Conservation (phyloP, 2,888 invertebrate genomes). For the Caprella mutica region DNA sequence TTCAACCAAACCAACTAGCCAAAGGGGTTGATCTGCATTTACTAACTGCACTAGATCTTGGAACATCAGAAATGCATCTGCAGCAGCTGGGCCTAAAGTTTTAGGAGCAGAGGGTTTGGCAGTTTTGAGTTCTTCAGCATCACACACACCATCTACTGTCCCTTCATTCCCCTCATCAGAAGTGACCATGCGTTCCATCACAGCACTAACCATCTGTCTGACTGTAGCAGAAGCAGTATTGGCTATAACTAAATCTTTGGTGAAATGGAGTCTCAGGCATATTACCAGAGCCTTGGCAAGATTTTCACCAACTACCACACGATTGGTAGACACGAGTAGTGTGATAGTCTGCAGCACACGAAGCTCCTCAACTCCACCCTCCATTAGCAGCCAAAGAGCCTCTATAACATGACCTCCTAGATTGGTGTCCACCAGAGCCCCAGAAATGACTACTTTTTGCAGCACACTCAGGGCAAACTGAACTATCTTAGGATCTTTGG, state of each 20-base stretch:
- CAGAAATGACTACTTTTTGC: conserved; percentile 78
- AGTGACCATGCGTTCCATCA: conserved; percentile 71
- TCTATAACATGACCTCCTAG: conserved; percentile 87
- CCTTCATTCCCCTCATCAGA: conserved; percentile 44
- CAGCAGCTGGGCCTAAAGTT: conserved; percentile 73
- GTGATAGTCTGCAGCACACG: conserved; percentile 93
- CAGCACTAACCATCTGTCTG: conserved; percentile 80
- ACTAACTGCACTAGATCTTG: conserved; percentile 91
- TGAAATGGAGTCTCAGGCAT: conserved; percentile 91
- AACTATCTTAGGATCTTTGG: conserved; percentile 89
- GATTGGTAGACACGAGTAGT: conserved; percentile 84
- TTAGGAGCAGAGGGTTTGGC: conserved; percentile 65
- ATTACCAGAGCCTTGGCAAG: conserved; percentile 89
- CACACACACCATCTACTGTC: conserved; percentile 42
- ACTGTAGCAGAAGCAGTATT: conserved; percentile 98
- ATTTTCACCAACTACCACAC: conserved; percentile 85
- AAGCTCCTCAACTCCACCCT: conserved; percentile 85
- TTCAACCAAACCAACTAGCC: conserved; percentile 90
- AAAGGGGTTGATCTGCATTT: conserved; percentile 89
- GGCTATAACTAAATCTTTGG: conserved; percentile 84
- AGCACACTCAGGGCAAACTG: conserved; percentile 77
- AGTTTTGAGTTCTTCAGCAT: conserved; percentile 65
- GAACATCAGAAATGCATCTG: conserved; percentile 88
- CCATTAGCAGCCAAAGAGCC: conserved; percentile 85
- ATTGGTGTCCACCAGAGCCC: conserved; percentile 69